Conservation (phyloP, 2,113 vertebrate species). For the Cololabis saira region DNA sequence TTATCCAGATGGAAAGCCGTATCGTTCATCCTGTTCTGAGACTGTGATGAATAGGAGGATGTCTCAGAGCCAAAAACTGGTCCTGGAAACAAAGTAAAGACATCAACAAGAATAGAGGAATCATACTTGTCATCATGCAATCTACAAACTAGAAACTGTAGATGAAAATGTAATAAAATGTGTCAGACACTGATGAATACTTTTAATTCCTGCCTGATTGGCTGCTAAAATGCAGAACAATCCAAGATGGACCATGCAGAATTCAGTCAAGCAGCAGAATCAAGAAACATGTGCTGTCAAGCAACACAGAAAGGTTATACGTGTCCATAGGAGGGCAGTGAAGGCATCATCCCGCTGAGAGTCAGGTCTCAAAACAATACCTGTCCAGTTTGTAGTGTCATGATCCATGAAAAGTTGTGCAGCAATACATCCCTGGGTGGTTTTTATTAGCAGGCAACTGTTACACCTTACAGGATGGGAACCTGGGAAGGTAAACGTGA, state of each 20-base stretch:
- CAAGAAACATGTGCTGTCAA: conserved; percentile 5
- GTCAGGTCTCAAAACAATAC: too few relatives aligned
- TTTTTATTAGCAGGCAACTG: too few relatives aligned
- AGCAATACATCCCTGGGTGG: too few relatives aligned
- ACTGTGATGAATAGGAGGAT: conserved; percentile 18
- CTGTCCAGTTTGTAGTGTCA: too few relatives aligned
- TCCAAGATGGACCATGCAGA: background rate
- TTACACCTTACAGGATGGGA: too few relatives aligned
- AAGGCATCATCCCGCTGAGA: conserved; percentile 21
- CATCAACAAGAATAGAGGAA: background rate
- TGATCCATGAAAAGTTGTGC: too few relatives aligned
- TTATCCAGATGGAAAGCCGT: conserved; percentile 7
- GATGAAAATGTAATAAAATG: background rate
- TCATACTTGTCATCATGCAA: background rate
- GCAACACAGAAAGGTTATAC: conserved; percentile 12
- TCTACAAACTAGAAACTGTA: background rate
- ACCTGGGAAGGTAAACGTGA: too few relatives aligned
- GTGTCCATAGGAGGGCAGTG: conserved; percentile 28
- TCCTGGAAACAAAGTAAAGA: background rate
- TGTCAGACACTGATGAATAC: too few relatives aligned
- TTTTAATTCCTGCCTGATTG: too few relatives aligned
- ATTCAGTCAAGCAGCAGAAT: conserved; percentile 13
- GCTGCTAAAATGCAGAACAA: too few relatives aligned
- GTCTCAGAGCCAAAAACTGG: conserved; percentile 11
- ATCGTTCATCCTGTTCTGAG: conserved; percentile 8